Base-by-base conservation (phyloP, 1,140 invertebrate species). In the Pogonomyrmex barbatus region DNA sequence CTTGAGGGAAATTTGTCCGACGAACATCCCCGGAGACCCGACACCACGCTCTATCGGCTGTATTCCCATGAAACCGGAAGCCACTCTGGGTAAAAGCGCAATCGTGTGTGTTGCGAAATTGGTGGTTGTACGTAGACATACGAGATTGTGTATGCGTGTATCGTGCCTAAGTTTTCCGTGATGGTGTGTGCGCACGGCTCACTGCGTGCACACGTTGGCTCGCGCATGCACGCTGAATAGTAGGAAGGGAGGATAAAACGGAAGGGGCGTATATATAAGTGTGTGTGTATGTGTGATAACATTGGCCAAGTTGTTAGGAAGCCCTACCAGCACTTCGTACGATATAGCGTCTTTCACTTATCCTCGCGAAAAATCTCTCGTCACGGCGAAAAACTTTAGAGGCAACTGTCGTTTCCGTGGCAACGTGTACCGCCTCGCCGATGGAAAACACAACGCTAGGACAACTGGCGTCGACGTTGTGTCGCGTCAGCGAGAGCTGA, bases 351-450 rank as follows among this genome's bases (percentile, higher is more conserved):
- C 67, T 63, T 75, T 45, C 83, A 76, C 78, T 90, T 90, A 88
- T 90, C 87, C 87, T 36, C 65, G 47, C 62, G 88, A 89, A 89
- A 87, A 85, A 90, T 90, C 88, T 89, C 45, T 76, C 79, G 36
- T 76, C 87, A 45, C 73, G 83, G 73, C 56, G 87, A 62, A 88
- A 90, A 90, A 90, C 78, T 90, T 78, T 47, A 62, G 42, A 76
- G 65, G 68, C 68, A 90, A 90, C 89, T 90, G 73, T 90, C 89
- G 87, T 90, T 90, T 73, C 86, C 88, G 79, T 83, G 83, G 77
- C 78, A 86, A 88, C 78, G 89, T 82, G 86, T 39, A 52, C 56
- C 65, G 76, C 47, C 36, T 82, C 47, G 79, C 9, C 63, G 76
- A 78, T 83, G 45, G 70, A 77, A 58, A 85, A 62, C 62, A 47